Evolutionary conservation across 2,888 invertebrate genomes (phyloP).

Genomic region (Drosophila affinis): DNA sequence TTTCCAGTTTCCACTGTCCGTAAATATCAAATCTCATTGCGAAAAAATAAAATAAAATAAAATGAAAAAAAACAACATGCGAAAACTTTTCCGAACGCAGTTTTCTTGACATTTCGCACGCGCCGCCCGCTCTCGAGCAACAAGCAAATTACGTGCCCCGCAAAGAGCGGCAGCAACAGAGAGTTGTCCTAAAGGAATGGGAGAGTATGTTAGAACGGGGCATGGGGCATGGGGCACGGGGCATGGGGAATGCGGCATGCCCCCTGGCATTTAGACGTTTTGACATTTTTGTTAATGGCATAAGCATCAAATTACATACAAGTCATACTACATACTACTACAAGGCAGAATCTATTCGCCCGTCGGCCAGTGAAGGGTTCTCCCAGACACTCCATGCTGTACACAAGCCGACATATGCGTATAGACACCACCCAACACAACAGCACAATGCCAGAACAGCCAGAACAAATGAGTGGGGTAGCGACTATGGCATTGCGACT

Average conservation of each 20-base stretch:
- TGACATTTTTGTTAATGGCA: slow-evolving; percentile 78
- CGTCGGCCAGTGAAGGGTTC: slow-evolving; percentile 47
- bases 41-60: slow-evolving; percentile 15
- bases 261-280: slow-evolving; percentile 71
- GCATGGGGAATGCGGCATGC: slow-evolving; percentile 52
- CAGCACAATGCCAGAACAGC: background rate
- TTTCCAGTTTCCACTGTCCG: slow-evolving; percentile 3
- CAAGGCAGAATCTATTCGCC: slow-evolving; percentile 30
- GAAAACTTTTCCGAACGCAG: slow-evolving; percentile 6
- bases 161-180: slow-evolving; percentile 8
- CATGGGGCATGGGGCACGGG: background rate
- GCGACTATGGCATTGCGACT: background rate
- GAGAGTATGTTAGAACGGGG: slow-evolving; percentile 4
- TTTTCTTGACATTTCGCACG: slow-evolving; percentile 60
- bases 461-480: slow-evolving; percentile 9
- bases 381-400: slow-evolving; percentile 11
- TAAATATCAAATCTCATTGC: slow-evolving; percentile 50
- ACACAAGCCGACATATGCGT: slow-evolving; percentile 6
- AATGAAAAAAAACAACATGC: background rate
- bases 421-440: slow-evolving; percentile 1
- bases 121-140: slow-evolving; percentile 58
- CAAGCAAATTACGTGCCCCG: slow-evolving; percentile 72
- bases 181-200: background rate
- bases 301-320: slow-evolving; percentile 75
- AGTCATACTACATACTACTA: slow-evolving; percentile 17